These are phyloP conservation scores for Pedionomus torquatus DNA, from an alignment of 2,113 vertebrate species.

Conservation along the genomic window DNA sequence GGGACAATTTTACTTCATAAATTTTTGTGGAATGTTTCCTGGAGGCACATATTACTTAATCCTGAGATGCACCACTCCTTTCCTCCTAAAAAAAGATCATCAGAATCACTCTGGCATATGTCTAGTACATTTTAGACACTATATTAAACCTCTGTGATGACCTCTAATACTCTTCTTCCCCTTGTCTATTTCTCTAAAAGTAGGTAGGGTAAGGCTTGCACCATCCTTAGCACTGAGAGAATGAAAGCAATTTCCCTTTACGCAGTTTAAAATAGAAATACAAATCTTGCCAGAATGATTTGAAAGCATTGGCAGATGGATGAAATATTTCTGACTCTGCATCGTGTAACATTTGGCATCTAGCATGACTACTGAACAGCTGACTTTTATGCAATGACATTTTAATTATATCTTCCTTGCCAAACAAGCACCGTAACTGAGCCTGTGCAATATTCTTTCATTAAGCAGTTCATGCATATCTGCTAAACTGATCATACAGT, in stretches of 20 bases:
- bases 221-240: constrained; percentile 18
- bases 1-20: background rate
- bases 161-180: background rate
- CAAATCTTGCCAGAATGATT: constrained; percentile 56
- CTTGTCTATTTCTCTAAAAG: background rate
- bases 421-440: constrained; percentile 38
- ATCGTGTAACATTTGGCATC: constrained; percentile 64
- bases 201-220: constrained; percentile 15
- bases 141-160: background rate
- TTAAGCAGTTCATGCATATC: constrained; percentile 30
- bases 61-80: background rate
- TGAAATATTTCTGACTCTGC: constrained; percentile 71
- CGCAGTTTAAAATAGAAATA: constrained; percentile 67
- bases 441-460: constrained; percentile 49
- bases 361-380: constrained; percentile 73
- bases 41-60: background rate
- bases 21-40: background rate
- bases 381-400: constrained; percentile 75
- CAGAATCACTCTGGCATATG: background rate
- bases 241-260: constrained; percentile 53
- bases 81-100: background rate
- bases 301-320: constrained; percentile 69
- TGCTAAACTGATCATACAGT: background rate
- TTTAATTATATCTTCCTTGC: constrained; percentile 57
- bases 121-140: background rate